phyloP scores from a whole-genome alignment of 1,140 invertebrate genomes.

The Metaphire vulgaris region DNA sequence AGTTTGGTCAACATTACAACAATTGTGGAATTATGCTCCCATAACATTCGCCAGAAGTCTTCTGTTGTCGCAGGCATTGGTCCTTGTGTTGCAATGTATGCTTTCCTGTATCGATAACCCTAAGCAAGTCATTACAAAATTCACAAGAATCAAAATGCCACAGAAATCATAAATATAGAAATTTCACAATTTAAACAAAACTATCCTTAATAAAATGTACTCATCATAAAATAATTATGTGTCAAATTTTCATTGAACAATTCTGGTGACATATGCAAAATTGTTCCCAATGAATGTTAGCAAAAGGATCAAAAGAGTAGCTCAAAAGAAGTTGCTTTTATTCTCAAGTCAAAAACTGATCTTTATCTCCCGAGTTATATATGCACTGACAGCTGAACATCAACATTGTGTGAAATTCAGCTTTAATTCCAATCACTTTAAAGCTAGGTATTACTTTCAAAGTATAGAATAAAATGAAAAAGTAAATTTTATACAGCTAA shows the following conservation, averaged over 20 bases:
- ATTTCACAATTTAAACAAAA: not conserved
- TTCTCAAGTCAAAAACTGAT: too few species aligned
- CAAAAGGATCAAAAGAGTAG: too few species aligned
- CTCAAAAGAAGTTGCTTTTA: too few species aligned
- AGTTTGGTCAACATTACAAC: conserved; percentile 72
- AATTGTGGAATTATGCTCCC: conserved; percentile 99
- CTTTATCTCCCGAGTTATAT: too few species aligned
- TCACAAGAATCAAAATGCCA: not conserved
- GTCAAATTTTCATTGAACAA: not conserved
- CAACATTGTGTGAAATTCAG: too few species aligned
- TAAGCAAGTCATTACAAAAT: conserved; percentile 44
- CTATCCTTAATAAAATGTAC: not conserved
- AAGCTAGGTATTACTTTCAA: too few species aligned
- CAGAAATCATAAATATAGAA: not conserved
- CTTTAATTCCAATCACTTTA: too few species aligned
- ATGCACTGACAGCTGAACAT: too few species aligned
- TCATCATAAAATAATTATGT: not conserved
- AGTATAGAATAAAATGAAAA: too few species aligned
- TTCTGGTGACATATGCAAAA: not conserved
- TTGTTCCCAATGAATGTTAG: not conserved
- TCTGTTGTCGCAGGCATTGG: conserved; percentile 87
- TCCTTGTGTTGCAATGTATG: conserved; percentile 95
- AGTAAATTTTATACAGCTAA: too few species aligned
- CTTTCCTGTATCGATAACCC: conserved; percentile 85
- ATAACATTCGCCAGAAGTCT: conserved; percentile 99